Base-by-base conservation (phyloP, 2,113 vertebrate genomes). In the Junco hyemalis region DNA sequence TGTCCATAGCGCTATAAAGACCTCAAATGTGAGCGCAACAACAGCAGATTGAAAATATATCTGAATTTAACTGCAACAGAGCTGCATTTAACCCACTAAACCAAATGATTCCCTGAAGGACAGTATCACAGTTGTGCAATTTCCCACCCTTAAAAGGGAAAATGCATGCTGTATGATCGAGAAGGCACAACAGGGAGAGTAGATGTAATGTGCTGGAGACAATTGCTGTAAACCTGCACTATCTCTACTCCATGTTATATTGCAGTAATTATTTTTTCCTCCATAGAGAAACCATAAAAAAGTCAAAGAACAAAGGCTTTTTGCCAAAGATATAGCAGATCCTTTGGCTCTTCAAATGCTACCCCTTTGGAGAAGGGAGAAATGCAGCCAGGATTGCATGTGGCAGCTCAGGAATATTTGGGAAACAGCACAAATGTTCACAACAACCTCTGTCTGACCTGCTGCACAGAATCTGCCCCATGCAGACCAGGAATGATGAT, bases 401-500 rank as follows among this genome's bases (percentile, higher is more conserved):
- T 70, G 79, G 28, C 53, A 54, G 12, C 53, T 33, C 29, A 54
- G 29, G 53, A 91, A 53, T 60, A 29, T 77, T 14, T 70, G 0
- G 8, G 19, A 15, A 88, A 47, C 24, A 24, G 29, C 20, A 53
- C 38, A 50, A 74, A 59, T 0, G 0, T 65, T 72, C 14, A 1
- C 42, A 44, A 73, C 26, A 45, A 28, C 11, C 1, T 6, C 38
- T 65, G 35, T 6, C 38, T 65, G 35, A 81, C 56, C n/a, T 50
- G 44, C 33, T 70, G 72, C 51, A 44, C 48, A 31, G 64, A 22
- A 44, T 70, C 74, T 88, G 63, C 47, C 65, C 40, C 14, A 4
- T 48, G 29, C 28, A 28, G 24, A 13, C 21, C 0, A 0, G 48
- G 36, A 65, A 14, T 28, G 29, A 28, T 45, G 70, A 36, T n/a